Evolutionary conservation across 1,140 invertebrate species (phyloP).

Genomic region (Lepidurus apus): DNA sequence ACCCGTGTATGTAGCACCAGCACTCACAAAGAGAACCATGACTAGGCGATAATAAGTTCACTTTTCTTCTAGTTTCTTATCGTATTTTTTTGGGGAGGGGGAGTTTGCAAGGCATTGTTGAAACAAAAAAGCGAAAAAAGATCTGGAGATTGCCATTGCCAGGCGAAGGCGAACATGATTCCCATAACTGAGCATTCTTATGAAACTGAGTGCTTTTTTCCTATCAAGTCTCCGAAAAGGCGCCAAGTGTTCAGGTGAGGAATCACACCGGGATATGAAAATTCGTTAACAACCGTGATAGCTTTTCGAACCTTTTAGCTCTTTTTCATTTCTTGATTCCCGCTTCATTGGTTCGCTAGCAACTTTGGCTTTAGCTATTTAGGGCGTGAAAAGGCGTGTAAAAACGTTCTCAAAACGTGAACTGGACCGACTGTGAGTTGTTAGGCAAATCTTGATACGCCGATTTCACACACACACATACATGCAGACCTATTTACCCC

Average conservation of each 20-base stretch:
- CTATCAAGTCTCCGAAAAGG: not conserved
- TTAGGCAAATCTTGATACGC: too few relatives aligned
- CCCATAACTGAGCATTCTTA: too few relatives aligned
- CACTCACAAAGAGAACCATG: not conserved
- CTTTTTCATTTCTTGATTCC: not conserved
- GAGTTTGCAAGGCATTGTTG: not conserved
- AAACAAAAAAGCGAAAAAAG: not conserved
- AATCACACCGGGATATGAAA: constrained; percentile 21
- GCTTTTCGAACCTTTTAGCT: not conserved
- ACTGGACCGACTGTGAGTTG: too few relatives aligned
- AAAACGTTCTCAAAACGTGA: too few relatives aligned
- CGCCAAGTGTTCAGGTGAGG: constrained; percentile 14
- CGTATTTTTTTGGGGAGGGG: not conserved
- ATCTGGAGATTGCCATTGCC: not conserved
- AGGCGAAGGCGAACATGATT: not conserved
- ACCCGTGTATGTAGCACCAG: not conserved
- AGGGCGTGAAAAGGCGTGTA: too few relatives aligned
- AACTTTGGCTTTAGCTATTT: not conserved
- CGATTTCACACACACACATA: too few relatives aligned
- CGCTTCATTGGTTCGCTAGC: not conserved
- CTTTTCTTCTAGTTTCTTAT: not conserved
- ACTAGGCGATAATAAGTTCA: constrained; percentile 7
- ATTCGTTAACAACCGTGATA: constrained; percentile 3
- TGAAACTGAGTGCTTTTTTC: too few relatives aligned
- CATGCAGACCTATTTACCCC: too few relatives aligned